Conservation (phyloP, 1,140 invertebrate species). For the Glossosoma conforme region DNA sequence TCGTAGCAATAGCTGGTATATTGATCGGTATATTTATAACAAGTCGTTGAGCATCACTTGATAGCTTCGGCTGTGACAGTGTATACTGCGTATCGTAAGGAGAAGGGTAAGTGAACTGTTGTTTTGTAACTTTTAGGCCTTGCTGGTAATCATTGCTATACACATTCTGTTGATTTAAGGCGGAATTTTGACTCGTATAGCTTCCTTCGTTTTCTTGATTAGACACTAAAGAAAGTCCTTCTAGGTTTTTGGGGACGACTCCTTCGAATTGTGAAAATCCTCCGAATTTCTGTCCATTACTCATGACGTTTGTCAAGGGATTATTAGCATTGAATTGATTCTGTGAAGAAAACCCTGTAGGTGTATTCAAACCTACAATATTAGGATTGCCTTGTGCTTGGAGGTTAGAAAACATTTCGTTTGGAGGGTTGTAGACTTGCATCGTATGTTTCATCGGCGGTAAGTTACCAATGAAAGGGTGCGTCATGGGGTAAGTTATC, state of each 20-base stretch:
- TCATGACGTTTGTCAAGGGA: too few relatives aligned
- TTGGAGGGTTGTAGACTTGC: conserved; percentile 45
- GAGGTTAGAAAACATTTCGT: conserved; percentile 27
- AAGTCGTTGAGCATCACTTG: conserved; percentile 2
- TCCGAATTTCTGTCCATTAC: background rate
- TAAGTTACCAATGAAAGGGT: conserved; percentile 38
- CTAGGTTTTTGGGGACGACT: conserved; percentile 12
- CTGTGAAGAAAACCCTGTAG: too few relatives aligned
- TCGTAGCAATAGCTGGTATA: conserved; percentile 23
- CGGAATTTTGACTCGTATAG: background rate
- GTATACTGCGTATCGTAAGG: conserved; percentile 24
- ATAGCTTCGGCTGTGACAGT: conserved; percentile 18
- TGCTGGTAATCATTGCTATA: conserved; percentile 19
- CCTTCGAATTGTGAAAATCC: conserved; percentile 11
- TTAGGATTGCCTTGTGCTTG: too few relatives aligned
- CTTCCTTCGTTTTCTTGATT: background rate
- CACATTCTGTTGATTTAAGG: conserved; percentile 8
- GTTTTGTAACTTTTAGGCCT: conserved; percentile 27
- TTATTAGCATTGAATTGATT: background rate
- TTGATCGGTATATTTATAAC: conserved; percentile 25
- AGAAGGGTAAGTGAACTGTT: conserved; percentile 29
- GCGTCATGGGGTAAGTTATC: conserved; percentile 45
- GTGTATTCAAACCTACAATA: too few relatives aligned
- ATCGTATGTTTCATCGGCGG: conserved; percentile 32
- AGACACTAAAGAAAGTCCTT: background rate